These are phyloP conservation scores for Stenoptilia bipunctidactyla DNA, from an alignment of 2,888 invertebrate genomes.

Conservation along the genomic window DNA sequence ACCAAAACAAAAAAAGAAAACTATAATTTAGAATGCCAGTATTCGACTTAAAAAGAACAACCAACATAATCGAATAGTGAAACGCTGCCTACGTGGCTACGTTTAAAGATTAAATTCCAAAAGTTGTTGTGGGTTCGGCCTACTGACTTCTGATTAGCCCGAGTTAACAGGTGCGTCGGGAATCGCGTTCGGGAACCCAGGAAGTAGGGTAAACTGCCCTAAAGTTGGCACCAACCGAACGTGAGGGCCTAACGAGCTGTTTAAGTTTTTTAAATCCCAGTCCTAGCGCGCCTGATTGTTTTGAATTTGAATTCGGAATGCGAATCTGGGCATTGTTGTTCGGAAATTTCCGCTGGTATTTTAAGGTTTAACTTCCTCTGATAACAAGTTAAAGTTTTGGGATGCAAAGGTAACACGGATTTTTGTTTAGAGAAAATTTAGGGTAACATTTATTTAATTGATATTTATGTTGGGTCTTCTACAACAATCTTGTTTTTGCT, in stretches of 20 bases:
- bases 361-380: no score
- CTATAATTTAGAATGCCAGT: no score
- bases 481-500: no score
- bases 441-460: no score
- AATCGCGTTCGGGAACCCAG: conserved; percentile 4
- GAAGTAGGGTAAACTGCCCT: conserved; percentile 13
- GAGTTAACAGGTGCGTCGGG: conserved; percentile 18
- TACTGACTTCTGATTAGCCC: conserved; percentile 25
- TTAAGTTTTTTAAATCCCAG: conserved; percentile 24
- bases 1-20: no score
- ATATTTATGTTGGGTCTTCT: no score
- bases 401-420: no score
- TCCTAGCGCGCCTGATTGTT: not conserved
- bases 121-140: conserved; percentile 24
- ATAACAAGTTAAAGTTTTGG: no score
- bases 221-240: conserved; percentile 26
- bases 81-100: not conserved
- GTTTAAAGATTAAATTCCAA: conserved; percentile 5
- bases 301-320: conserved; percentile 1
- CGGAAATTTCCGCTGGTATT: not conserved
- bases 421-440: no score
- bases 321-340: not conserved
- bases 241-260: conserved; percentile 28
- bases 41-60: no score
- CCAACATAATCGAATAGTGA: no score